Conservation (phyloP, 1,140 invertebrate genomes). For the Pseudomyrmex concolor region DNA sequence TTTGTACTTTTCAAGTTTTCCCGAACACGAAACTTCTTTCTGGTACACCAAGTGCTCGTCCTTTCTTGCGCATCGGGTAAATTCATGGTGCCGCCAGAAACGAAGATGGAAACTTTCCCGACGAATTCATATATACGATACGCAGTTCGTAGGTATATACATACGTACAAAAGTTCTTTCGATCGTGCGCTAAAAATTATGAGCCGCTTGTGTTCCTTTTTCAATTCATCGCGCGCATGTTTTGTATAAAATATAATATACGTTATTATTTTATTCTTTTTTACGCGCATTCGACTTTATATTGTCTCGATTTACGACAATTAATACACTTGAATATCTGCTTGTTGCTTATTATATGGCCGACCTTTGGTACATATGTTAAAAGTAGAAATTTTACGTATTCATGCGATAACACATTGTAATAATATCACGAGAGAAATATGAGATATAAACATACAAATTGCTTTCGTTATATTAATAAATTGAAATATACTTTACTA, state of each 20-base stretch:
- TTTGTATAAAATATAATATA: not conserved
- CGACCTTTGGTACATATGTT: too few relatives aligned
- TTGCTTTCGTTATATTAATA: constrained; percentile 9
- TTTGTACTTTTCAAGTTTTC: constrained; percentile 58
- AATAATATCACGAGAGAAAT: constrained; percentile 3
- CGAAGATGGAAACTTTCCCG: constrained; percentile 28
- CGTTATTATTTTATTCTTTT: not conserved
- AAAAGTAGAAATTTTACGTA: constrained; percentile 6
- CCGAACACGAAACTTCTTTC: constrained; percentile 47
- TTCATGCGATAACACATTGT: not conserved
- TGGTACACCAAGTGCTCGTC: constrained; percentile 39
- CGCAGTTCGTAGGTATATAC: not conserved
- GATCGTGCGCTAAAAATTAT: not conserved
- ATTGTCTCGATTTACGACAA: not conserved
- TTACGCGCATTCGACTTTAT: not conserved
- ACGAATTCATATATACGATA: constrained; percentile 12
- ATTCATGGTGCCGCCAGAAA: constrained; percentile 38
- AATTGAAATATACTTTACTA: not conserved
- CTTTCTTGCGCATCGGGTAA: constrained; percentile 44
- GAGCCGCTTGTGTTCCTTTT: not conserved
- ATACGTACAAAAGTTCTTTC: constrained; percentile 23
- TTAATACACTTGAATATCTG: not conserved
- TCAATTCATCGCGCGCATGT: not conserved
- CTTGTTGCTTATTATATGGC: not conserved
- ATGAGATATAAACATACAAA: constrained; percentile 15